Conservation (phyloP, 2,113 vertebrate genomes). For the Syngnathoides biaculeatus region DNA sequence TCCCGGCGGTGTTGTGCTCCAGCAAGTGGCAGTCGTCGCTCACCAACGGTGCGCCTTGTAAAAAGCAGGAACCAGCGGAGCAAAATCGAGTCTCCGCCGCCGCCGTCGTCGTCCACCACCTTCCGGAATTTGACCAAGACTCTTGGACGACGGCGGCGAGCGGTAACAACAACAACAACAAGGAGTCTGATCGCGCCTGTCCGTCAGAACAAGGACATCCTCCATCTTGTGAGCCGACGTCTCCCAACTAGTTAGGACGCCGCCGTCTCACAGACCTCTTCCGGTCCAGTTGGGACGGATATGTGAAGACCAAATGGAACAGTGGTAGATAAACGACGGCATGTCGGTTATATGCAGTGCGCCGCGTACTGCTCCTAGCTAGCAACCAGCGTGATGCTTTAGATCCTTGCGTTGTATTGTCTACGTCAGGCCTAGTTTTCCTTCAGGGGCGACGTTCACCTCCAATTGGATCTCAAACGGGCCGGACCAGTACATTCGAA, state of each 20-base stretch:
- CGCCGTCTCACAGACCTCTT: background rate
- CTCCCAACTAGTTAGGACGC: background rate
- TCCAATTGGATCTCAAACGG: too few relatives aligned
- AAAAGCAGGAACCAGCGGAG: slow-evolving; percentile 12
- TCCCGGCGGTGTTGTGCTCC: slow-evolving; percentile 61
- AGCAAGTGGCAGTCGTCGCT: slow-evolving; percentile 59
- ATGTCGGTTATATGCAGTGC: background rate
- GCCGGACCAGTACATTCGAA: too few relatives aligned
- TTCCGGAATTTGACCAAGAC: slow-evolving; percentile 54
- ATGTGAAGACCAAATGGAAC: background rate
- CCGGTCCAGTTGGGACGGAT: background rate
- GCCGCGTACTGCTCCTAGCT: background rate
- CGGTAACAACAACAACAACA: slow-evolving; percentile 36
- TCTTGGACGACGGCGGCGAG: slow-evolving; percentile 31
- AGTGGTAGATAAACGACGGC: background rate
- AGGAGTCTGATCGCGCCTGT: background rate
- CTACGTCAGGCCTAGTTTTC: background rate
- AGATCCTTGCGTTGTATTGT: background rate
- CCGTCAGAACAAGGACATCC: background rate
- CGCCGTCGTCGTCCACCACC: slow-evolving; percentile 19
- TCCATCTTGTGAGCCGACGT: slow-evolving; percentile 2
- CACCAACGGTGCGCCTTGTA: background rate
- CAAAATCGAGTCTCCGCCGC: slow-evolving; percentile 15
- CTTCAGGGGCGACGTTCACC: too few relatives aligned
- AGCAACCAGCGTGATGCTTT: too few relatives aligned